These are phyloP conservation scores for Suillia variegata DNA, from an alignment of 2,888 invertebrate species.

Conservation along the genomic window DNA sequence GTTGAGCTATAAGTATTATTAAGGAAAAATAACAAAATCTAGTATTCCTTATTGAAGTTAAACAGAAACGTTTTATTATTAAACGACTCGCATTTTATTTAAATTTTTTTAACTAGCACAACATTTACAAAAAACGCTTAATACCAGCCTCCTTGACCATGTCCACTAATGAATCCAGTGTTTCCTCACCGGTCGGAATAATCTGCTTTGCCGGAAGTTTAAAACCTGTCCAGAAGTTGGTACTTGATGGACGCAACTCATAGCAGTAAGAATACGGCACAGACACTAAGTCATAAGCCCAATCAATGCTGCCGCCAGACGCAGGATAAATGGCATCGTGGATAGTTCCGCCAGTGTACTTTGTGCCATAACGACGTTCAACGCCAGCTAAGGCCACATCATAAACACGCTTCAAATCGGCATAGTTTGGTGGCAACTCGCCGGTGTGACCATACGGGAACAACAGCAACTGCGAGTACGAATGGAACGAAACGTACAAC, in stretches of 20 bases:
- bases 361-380: slow-evolving; percentile 56
- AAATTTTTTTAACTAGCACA: slow-evolving; percentile 50
- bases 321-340: slow-evolving; percentile 64
- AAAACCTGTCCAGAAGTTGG: slow-evolving; percentile 63
- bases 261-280: slow-evolving; percentile 68
- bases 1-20: too few relatives aligned
- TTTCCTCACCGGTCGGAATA: slow-evolving; percentile 69
- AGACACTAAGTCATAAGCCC: slow-evolving; percentile 66
- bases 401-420: slow-evolving; percentile 60
- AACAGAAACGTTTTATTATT: too few relatives aligned
- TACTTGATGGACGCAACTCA: slow-evolving; percentile 63
- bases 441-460: slow-evolving; percentile 69
- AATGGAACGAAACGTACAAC: slow-evolving; percentile 75
- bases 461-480: slow-evolving; percentile 73
- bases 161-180: slow-evolving; percentile 63
- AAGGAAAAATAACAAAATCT: too few relatives aligned
- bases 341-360: slow-evolving; percentile 61
- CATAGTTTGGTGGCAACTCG: slow-evolving; percentile 63
- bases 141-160: slow-evolving; percentile 60
- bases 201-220: slow-evolving; percentile 70
- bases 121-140: slow-evolving; percentile 43
- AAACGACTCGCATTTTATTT: too few relatives aligned
- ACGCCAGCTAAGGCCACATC: slow-evolving; percentile 47
- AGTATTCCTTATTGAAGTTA: too few relatives aligned
- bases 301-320: slow-evolving; percentile 69